phyloP scores from a whole-genome alignment of 2,797 vertebrate species.

The Aulostomus chinensis region DNA sequence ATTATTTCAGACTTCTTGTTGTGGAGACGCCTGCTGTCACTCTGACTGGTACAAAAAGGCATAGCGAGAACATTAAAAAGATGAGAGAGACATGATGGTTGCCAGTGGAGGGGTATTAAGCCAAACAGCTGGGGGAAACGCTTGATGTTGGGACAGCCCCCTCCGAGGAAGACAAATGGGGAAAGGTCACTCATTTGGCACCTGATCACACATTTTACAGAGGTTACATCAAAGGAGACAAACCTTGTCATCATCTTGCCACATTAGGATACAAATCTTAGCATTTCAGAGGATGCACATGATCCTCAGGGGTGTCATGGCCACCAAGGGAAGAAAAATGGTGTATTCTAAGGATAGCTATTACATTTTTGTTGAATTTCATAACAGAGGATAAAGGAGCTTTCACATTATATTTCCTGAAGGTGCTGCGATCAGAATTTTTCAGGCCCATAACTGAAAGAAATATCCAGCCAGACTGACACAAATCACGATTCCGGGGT shows the following conservation, averaged over 20 bases:
- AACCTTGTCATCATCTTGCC: slow-evolving; percentile 19
- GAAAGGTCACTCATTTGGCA: slow-evolving; percentile 53
- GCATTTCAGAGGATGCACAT: slow-evolving; percentile 6
- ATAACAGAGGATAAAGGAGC: too few species aligned
- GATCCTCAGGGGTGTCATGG: not conserved
- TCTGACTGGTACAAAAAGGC: slow-evolving; percentile 57
- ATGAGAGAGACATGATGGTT: slow-evolving; percentile 59
- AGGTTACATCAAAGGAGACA: slow-evolving; percentile 36
- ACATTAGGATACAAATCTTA: slow-evolving; percentile 23
- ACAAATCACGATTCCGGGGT: too few species aligned
- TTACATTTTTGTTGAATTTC: too few species aligned
- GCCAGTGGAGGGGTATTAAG: slow-evolving; percentile 52
- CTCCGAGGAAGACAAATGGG: slow-evolving; percentile 39
- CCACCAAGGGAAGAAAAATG: too few species aligned
- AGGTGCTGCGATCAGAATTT: too few species aligned
- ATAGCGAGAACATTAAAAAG: slow-evolving; percentile 62
- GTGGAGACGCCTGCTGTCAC: slow-evolving; percentile 46
- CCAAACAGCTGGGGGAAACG: slow-evolving; percentile 54
- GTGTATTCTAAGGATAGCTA: too few species aligned
- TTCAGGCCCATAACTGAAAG: too few species aligned
- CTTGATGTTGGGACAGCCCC: slow-evolving; percentile 23
- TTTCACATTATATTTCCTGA: too few species aligned
- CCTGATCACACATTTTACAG: slow-evolving; percentile 35
- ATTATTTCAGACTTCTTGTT: slow-evolving; percentile 70
- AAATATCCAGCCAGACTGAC: too few species aligned